phyloP scores from a whole-genome alignment of 2,797 vertebrate species.

The Cossypha heuglini region DNA sequence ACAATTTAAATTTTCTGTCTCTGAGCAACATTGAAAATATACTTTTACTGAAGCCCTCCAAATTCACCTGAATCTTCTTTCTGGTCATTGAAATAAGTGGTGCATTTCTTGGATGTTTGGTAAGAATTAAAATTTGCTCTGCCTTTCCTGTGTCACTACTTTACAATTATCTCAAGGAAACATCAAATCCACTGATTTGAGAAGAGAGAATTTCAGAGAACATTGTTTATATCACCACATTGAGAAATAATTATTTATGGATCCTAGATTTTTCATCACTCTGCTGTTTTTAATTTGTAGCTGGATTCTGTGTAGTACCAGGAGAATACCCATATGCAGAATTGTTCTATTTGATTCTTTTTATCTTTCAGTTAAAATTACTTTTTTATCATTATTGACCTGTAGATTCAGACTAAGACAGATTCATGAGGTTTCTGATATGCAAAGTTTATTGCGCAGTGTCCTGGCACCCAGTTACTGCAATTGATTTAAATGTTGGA shows the following conservation, averaged over 20 bases:
- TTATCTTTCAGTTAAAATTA: background rate
- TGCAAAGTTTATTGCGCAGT: background rate
- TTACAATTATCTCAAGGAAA: background rate
- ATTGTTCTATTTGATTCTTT: background rate
- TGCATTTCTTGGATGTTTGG: background rate
- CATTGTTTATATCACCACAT: background rate
- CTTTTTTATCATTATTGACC: background rate
- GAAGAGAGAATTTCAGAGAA: background rate
- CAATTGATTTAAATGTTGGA: background rate
- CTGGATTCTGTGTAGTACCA: background rate
- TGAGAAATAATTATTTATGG: background rate
- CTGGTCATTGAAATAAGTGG: background rate
- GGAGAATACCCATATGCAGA: background rate
- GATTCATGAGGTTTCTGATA: background rate
- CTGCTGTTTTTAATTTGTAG: background rate
- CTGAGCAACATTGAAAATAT: background rate
- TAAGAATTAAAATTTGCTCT: background rate
- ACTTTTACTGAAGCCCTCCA: background rate
- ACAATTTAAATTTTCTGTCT: background rate
- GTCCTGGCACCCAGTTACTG: background rate
- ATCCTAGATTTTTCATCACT: background rate
- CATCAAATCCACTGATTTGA: background rate
- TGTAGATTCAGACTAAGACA: background rate
- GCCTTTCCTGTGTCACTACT: background rate
- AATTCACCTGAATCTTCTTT: background rate